Evolutionary conservation across 2,797 vertebrate species (phyloP), one percentile per base, ranked within the genome.

Genomic region (Gymnopithys bicolor): DNA sequence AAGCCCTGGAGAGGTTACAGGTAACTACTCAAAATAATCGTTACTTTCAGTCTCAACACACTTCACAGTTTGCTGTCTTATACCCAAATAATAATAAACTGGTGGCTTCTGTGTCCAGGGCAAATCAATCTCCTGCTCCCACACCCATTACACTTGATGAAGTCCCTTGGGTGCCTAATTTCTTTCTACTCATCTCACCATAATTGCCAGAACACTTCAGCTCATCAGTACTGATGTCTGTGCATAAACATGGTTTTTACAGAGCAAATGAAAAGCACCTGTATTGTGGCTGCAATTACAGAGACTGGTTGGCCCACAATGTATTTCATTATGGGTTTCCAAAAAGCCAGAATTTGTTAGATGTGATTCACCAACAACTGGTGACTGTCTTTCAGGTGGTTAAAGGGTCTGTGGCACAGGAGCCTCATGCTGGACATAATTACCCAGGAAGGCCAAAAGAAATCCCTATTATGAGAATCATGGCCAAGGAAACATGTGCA

Each of bases 221-320:
- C 0, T 55, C 13, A 4, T 28, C 76, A 67, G 1, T 5, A 3
- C 4, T 1, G 2, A 25, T 10, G 15, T 39, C 11, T 32, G 55
- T 64, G 41, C 11, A 9, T 19, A 58, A 60, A 59, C 19, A 11
- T 4, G 27, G 8, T 19, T 41, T 46, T 48, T 37, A 19, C 16
- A 18, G 23, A 59, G 56, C 41, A 48, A 33, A 30, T 5, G 39
- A 52, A 51, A 19, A 32, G 33, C 33, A 37, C n/a, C 23, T 4
- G 28, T 35, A 1, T 63, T 9, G 27, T 21, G 53, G 49, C 45
- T 83, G 33, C 62, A 39, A 33, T 5, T 51, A n/a, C 9, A 24
- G 28, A 48, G 25, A 6, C 24, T 33, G 3, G n/a, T 58, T 64
- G 53, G 9, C 39, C 32, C 18, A 46, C 21, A 33, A 3, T 19